Evolutionary conservation across 2,797 vertebrate genomes (phyloP).

Genomic region (Amblyopsis hoosieri): DNA sequence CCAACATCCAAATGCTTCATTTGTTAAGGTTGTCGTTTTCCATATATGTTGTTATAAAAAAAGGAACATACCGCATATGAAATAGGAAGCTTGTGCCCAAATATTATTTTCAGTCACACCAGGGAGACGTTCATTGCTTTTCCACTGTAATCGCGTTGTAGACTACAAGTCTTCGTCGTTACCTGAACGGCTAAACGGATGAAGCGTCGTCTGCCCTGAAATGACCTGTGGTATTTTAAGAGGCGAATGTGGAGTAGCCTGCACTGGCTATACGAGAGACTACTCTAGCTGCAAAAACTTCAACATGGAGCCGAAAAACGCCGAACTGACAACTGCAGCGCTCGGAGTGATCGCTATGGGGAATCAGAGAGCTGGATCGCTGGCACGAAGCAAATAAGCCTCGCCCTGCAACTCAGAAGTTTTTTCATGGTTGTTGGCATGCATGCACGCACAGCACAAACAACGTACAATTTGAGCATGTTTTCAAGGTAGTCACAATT

Average conservation of each 20-base stretch:
- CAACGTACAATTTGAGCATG: too few species aligned
- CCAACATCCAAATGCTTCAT: slow-evolving; percentile 17
- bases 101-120: slow-evolving; percentile 48
- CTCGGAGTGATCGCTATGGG: slow-evolving; percentile 50
- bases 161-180: neutral
- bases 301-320: slow-evolving; percentile 53
- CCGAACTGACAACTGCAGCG: slow-evolving; percentile 40
- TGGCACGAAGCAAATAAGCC: slow-evolving; percentile 58
- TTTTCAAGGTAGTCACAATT: too few species aligned
- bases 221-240: slow-evolving; percentile 65
- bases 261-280: too few species aligned
- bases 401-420: slow-evolving; percentile 62
- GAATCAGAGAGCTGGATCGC: slow-evolving; percentile 49
- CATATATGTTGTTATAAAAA: slow-evolving; percentile 28
- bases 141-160: too few species aligned
- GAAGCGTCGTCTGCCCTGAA: slow-evolving; percentile 49
- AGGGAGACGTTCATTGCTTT: slow-evolving; percentile 5
- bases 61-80: slow-evolving; percentile 64
- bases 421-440: slow-evolving; percentile 37
- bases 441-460: neutral
- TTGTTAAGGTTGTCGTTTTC: slow-evolving; percentile 45
- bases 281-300: slow-evolving; percentile 49
- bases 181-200: slow-evolving; percentile 5
- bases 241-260: slow-evolving; percentile 35
- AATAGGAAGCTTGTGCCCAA: slow-evolving; percentile 52